These are phyloP conservation scores for Trematomus loennbergii DNA, from an alignment of 2,113 vertebrate genomes.

Conservation along the genomic window DNA sequence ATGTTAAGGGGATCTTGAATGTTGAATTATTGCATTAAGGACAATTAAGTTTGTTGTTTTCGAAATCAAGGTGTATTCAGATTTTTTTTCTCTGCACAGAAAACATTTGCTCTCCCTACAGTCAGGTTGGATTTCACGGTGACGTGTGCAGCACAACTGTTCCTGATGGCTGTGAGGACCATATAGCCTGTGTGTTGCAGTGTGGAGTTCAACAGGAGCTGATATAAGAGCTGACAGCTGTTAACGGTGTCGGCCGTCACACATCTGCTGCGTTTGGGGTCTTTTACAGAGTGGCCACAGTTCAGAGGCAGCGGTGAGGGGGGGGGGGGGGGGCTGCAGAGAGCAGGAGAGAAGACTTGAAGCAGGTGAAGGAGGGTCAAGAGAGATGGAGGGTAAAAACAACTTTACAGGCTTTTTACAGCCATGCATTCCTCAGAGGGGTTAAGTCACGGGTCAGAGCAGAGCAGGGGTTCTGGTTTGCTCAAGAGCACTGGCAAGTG, in stretches of 20 bases:
- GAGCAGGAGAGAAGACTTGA: constrained; percentile 35
- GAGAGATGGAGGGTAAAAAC: constrained; percentile 47
- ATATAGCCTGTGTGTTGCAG: constrained; percentile 18
- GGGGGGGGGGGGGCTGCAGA: background rate
- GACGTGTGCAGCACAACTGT: constrained; percentile 32
- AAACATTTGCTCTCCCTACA: background rate
- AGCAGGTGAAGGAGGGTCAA: constrained; percentile 68
- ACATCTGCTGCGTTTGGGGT: constrained; percentile 81
- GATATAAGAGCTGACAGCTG: constrained; percentile 77
- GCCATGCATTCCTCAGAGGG: constrained; percentile 58
- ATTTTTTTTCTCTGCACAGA: background rate
- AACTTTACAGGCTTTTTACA: constrained; percentile 61
- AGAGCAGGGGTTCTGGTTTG: constrained; percentile 9
- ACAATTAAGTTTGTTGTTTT: too few species aligned
- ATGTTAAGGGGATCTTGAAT: background rate
- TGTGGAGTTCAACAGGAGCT: constrained; percentile 50
- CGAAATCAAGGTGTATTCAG: background rate
- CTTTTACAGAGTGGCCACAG: constrained; percentile 58
- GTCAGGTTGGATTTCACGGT: constrained; percentile 15
- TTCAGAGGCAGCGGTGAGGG: constrained; percentile 29
- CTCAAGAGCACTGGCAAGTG: constrained; percentile 7
- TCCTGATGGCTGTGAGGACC: background rate
- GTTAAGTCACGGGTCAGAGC: constrained; percentile 30
- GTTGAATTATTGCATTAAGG: background rate
- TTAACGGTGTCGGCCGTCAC: constrained; percentile 66